Conservation (phyloP, 2,797 vertebrate species). For the Salarias fasciatus region DNA sequence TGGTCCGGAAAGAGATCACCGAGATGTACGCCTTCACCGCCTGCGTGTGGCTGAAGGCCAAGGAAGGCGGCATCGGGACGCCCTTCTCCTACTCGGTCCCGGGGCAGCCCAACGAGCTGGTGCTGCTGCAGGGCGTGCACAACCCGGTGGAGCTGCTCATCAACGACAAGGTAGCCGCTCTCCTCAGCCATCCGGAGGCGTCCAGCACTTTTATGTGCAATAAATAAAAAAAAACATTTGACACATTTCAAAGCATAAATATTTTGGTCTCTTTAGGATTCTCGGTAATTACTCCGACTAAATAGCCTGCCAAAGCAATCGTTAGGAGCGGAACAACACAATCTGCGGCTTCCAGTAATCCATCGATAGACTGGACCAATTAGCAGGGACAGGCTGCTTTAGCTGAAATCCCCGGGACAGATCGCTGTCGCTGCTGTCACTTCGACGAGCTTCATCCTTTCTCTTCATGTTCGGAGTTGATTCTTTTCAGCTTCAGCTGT, state of each 20-base stretch:
- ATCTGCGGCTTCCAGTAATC: too few relatives aligned
- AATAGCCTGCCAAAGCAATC: slow-evolving; percentile 18
- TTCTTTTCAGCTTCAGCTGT: too few relatives aligned
- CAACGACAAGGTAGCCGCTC: slow-evolving; percentile 90
- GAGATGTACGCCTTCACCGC: slow-evolving; percentile 96
- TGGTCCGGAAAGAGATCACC: slow-evolving; percentile 89
- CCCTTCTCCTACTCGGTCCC: slow-evolving; percentile 96
- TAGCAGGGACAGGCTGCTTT: too few relatives aligned
- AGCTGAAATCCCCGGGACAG: too few relatives aligned
- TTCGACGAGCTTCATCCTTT: too few relatives aligned
- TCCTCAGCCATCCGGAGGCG: not conserved
- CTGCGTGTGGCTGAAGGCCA: slow-evolving; percentile 93
- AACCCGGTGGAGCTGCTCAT: slow-evolving; percentile 96
- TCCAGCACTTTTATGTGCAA: not conserved
- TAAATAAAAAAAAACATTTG: too few relatives aligned
- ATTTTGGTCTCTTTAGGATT: too few relatives aligned
- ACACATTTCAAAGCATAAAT: not conserved
- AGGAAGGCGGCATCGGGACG: slow-evolving; percentile 89
- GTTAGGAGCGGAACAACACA: not conserved
- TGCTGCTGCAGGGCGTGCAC: slow-evolving; percentile 91
- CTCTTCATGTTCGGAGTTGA: too few relatives aligned
- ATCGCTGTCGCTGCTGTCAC: too few relatives aligned
- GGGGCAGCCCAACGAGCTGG: slow-evolving; percentile 93
- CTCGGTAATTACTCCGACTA: not conserved
- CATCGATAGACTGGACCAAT: too few relatives aligned